phyloP scores from a whole-genome alignment of 2,113 vertebrate species.

The Cathartes aura region DNA sequence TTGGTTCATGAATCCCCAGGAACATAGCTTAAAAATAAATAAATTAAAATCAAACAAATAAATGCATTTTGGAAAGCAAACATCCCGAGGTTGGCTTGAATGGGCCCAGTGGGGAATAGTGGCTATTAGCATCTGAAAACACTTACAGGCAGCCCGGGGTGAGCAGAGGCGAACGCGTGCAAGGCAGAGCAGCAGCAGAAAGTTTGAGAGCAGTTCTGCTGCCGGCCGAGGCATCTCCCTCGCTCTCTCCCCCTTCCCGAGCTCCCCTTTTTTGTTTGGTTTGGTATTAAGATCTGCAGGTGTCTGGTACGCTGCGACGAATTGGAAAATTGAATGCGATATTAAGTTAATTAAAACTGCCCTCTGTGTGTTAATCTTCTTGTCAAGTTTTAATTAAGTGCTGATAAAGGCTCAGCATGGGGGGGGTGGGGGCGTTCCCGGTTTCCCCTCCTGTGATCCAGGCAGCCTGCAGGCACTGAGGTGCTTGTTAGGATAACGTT shows the following conservation, averaged over 20 bases:
- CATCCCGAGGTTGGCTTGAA: neutral
- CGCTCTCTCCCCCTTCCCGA: neutral
- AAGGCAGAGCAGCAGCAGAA: neutral
- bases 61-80: neutral
- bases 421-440: neutral
- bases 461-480: neutral
- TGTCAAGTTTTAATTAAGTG: constrained; percentile 81
- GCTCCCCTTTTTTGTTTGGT: neutral
- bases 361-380: constrained; percentile 78
- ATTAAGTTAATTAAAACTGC: constrained; percentile 80
- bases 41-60: neutral
- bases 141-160: accelerated
- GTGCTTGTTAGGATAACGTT: neutral
- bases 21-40: neutral
- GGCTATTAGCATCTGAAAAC: neutral
- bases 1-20: neutral
- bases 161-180: accelerated
- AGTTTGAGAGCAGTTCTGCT: neutral
- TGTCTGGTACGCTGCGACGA: constrained; percentile 47
- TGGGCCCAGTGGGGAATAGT: neutral
- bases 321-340: constrained; percentile 62
- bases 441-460: neutral
- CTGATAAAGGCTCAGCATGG: constrained; percentile 63
- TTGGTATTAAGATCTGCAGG: constrained; percentile 48
- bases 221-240: neutral